Evolutionary conservation across 2,113 vertebrate species (phyloP).

Genomic region (Limnothrissa miodon): DNA sequence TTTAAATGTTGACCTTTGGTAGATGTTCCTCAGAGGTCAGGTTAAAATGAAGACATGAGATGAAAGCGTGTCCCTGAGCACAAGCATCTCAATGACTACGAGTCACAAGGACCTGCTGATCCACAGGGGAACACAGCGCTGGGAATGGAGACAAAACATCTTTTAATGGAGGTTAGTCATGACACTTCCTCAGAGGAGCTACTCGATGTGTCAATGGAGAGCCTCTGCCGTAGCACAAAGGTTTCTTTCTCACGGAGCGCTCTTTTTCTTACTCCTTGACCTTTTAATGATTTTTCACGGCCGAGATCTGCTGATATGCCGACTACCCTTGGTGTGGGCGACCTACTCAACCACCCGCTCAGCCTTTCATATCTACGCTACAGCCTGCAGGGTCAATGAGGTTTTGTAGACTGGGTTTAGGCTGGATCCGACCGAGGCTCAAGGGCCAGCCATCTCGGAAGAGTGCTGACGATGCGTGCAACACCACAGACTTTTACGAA

Average conservation of each 20-base stretch:
- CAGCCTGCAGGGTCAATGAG: background rate
- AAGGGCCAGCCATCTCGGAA: background rate
- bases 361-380: background rate
- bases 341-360: background rate
- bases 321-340: background rate
- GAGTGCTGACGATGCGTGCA: background rate
- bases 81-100: background rate
- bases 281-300: background rate
- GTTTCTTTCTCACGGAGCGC: background rate
- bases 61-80: background rate
- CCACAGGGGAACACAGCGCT: background rate
- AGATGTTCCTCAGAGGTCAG: background rate
- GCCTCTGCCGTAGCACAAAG: background rate
- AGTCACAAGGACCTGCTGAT: background rate
- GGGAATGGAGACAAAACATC: background rate
- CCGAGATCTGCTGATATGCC: background rate
- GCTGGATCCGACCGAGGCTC: background rate
- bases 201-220: background rate
- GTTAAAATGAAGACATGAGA: background rate
- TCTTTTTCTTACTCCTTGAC: background rate
- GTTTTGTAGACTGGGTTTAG: background rate
- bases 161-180: background rate
- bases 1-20: background rate
- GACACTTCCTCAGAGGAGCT: background rate
- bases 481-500: background rate